Conservation (phyloP, 1,140 invertebrate species). For the Tribolium madens region DNA sequence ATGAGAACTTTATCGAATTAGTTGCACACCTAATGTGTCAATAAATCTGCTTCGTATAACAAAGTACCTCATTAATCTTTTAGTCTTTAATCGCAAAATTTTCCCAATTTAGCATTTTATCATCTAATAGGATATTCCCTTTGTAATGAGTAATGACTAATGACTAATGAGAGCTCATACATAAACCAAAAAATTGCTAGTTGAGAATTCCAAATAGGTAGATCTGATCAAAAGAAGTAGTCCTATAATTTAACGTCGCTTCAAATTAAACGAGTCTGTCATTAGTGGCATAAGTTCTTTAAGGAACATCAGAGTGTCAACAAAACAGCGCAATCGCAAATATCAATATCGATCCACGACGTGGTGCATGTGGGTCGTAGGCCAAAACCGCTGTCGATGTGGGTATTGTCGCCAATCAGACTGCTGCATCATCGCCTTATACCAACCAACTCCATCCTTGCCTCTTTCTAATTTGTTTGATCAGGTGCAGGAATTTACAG, state of each 20-base stretch:
- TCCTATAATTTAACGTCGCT: not conserved
- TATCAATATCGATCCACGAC: conserved; percentile 41
- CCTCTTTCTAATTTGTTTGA: conserved; percentile 25
- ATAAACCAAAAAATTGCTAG: conserved; percentile 7
- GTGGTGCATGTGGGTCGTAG: conserved; percentile 41
- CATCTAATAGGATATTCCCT: conserved; percentile 3
- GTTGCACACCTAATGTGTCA: conserved; percentile 31
- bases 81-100: conserved; percentile 12
- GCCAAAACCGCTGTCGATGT: conserved; percentile 38
- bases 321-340: conserved; percentile 43
- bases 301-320: conserved; percentile 38
- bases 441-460: not conserved
- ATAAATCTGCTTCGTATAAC: conserved; percentile 22
- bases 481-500: conserved; percentile 13
- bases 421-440: conserved; percentile 13
- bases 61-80: conserved; percentile 35
- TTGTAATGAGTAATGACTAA: too few species aligned
- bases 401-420: conserved; percentile 35
- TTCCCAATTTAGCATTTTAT: conserved; percentile 17
- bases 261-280: conserved; percentile 12
- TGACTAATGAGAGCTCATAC: not conserved
- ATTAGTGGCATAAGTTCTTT: conserved; percentile 9
- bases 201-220: not conserved
- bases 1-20: conserved; percentile 35
- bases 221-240: not conserved